Evolutionary conservation across 2,113 vertebrate species (phyloP), one percentile per base, ranked within the genome.

Genomic region (Ictidomys tridecemlineatus): DNA sequence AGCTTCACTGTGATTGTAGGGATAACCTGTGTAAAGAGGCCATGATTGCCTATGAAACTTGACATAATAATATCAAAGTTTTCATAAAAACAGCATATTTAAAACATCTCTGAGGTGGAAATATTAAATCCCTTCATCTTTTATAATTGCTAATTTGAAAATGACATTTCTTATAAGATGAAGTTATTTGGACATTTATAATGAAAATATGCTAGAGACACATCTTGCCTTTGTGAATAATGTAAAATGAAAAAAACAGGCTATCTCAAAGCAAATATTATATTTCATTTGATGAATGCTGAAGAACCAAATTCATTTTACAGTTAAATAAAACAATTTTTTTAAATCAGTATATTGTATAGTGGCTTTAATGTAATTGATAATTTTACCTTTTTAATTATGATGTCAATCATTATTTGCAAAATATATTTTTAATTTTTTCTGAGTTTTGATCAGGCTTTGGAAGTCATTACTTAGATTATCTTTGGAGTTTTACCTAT

Each of bases 51-150:
- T 77, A 79, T 73, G 79, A 95, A 95, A 97, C 82, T 76, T 51
- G 37, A 83, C n/a, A 84, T 73, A 84, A 92, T 85, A 39, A 93
- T 92, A 93, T 76, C 53, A 78, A 93, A 89, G 34, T 78, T 76
- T 92, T n/a, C 48, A 82, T 89, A 90, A 85, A 95, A 30, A 1
- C 37, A 96, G 74, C 45, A 61, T 91, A 85, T 90, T 97, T 93
- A 92, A 96, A 91, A 56, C 51, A 42, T 78, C 86, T 88, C 65
- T 74, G 86, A 95, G 65, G 53, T 51, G n/a, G 56, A 95, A 94
- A 87, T 94, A 97, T 96, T 97, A 94, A 96, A 94, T 96, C 34
- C 22, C n/a, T 94, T 95, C 93, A 93, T 96, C 93, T 97, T 96
- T 91, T 77, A 76, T 90, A 88, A 86, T 76, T 93, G 39, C 51